Base-by-base conservation (phyloP, 1,140 invertebrate species). In the Glomeris maerens region DNA sequence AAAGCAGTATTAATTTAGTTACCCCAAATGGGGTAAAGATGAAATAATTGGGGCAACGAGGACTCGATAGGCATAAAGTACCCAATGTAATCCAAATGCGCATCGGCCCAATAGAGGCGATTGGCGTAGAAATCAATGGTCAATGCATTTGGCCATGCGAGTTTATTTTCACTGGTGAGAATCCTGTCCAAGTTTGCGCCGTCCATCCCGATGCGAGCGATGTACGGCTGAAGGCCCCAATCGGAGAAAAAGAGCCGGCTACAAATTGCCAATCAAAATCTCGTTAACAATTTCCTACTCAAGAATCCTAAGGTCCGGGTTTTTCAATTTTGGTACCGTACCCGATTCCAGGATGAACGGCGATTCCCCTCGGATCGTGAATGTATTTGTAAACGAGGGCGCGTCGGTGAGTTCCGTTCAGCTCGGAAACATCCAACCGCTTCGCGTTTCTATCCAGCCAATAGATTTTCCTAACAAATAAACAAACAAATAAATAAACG, bases 61-160 rank as follows among this genome's bases (percentile, higher is more conserved):
- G 17, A 10, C 31, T 17, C 10, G 17, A 36, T 27, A 39, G 25
- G 46, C 31, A 65, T 52, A 48, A 68, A 71, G 61, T 62, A 96
- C 22, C 92, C 94, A 27, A 98, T 95, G 57, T 95, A 95, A 68
- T 98, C 93, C 23, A 98, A 72, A 76, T 98, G 95, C 56, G 94
- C 95, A 66, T 98, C 95, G 0, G 92, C 94, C 83, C 88, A 99
- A 69, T 88, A 96, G 17, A 96, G 79, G 56, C 83, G 75, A 56
- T 96, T 83, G 2, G 90, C 91, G 61, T 96, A 93, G 62, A 92
- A 96, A 61, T 99, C 95, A 45, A 99, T 85, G 0, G 94, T 91
- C 0, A 99, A 64, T 2, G 92, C 94, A 66, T 98, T 98, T 0
- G 95, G 94, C 93, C 93, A 98, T 14, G 93, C 93, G 17, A 98